Evolutionary conservation across 92 coral and sea anemone species (phyloP).

Genomic region (Porites divaricata): DNA sequence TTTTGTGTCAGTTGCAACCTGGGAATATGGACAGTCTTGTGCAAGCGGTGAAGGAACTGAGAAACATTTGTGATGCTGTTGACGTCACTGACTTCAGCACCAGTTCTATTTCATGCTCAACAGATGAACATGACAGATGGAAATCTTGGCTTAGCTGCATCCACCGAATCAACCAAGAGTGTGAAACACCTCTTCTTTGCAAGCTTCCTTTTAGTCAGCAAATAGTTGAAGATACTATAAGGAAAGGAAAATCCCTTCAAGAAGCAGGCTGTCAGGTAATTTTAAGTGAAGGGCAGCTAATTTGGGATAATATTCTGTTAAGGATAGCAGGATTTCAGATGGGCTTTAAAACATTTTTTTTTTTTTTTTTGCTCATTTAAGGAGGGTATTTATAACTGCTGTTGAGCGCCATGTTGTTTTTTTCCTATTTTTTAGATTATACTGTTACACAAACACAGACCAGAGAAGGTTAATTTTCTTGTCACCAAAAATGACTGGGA

Average conservation of each 20-base stretch:
- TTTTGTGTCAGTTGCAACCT: constrained; percentile 21
- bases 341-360: no score
- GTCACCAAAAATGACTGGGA: constrained; percentile 55
- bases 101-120: not conserved
- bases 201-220: constrained; percentile 49
- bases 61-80: constrained; percentile 41
- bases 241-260: constrained; percentile 39
- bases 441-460: constrained; percentile 45
- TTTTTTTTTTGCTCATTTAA: no score
- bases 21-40: constrained; percentile 27
- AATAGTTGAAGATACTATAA: constrained; percentile 33
- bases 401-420: not conserved
- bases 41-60: constrained; percentile 22
- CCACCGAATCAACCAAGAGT: constrained; percentile 23
- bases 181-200: constrained; percentile 46
- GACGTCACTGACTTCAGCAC: constrained; percentile 3
- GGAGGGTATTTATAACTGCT: not conserved
- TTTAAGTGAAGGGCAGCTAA: no score
- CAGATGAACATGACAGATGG: constrained; percentile 12
- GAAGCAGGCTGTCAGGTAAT: constrained; percentile 65
- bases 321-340: no score
- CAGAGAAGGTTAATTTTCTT: constrained; percentile 16
- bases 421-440: constrained; percentile 29
- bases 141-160: constrained; percentile 26
- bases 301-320: no score